Evolutionary conservation across 2,113 vertebrate genomes (phyloP), one percentile per base, ranked within the genome.

Genomic region (Phalacrocorax brasilianus): DNA sequence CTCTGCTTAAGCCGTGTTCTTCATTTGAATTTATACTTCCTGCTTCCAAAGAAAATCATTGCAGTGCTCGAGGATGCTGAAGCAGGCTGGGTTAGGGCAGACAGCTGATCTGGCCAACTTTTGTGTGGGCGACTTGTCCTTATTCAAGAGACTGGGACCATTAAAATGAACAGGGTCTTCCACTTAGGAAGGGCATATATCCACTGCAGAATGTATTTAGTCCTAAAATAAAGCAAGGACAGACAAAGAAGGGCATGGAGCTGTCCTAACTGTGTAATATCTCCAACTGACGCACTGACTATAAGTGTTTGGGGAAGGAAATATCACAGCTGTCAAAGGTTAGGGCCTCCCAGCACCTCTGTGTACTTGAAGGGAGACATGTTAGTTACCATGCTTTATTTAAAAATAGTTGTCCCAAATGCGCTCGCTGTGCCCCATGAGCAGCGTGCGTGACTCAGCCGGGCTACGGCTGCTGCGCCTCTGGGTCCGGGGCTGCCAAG

Each of bases 391-490:
- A 17, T n/a, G 15, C 68, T 71, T 65, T 47, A 40, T 23, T 44
- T 62, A 52, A 70, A 87, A 87, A 33, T 2, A 63, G 15, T 47
- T 62, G 59, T 70, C 27, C 63, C 21, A 4, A 49, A 24, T 33
- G 40, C 40, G 44, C 24, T 85, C 2, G 0, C 32, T 32, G 47
- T 72, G 16, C 65, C 26, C 44, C 14, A 5, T 9, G 65, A 81
- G 65, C 65, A 33, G 42, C 4, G 7, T 3, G 42, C 3, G 28
- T 74, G 61, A 70, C 61, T 82, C 85, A 70, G 73, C 33, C 33
- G 75, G 32, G 47, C 71, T 61, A 4, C 0, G 0, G 44, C 66
- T 30, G 40, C 84, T 65, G 45, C 1, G 0, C 8, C 16, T 30
- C 11, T 2, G 1, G 24, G 20, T 13, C 13, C 1, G 1, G 49